These are phyloP conservation scores for Biston betularia DNA, from an alignment of 2,888 invertebrate genomes.

Conservation along the genomic window DNA sequence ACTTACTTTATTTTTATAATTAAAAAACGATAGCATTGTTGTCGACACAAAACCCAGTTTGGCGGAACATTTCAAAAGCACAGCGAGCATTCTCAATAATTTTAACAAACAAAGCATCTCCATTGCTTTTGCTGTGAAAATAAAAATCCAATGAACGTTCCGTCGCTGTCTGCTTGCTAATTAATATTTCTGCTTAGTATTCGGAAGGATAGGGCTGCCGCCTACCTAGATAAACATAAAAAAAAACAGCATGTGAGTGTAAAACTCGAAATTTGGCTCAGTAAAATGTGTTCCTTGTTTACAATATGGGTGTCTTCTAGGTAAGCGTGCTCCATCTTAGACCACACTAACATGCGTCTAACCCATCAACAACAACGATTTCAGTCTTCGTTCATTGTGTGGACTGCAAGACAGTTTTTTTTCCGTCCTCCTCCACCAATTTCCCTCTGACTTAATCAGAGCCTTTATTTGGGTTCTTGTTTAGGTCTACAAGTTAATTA, in stretches of 20 bases:
- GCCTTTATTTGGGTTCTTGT: too few species aligned
- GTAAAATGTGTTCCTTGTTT: too few species aligned
- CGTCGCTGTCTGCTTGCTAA: slow-evolving; percentile 43
- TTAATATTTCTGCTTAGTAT: slow-evolving; percentile 47
- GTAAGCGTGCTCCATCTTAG: too few species aligned
- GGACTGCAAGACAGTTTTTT: too few species aligned
- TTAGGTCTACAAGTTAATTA: too few species aligned
- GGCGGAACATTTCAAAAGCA: slow-evolving; percentile 13
- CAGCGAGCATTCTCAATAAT: slow-evolving; percentile 28
- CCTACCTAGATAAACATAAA: background rate
- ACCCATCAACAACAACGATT: too few species aligned
- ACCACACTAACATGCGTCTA: too few species aligned
- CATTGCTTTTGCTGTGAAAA: slow-evolving; percentile 35
- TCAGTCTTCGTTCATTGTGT: too few species aligned
- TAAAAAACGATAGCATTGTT: background rate
- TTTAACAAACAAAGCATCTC: slow-evolving; percentile 27
- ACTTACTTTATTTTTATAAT: background rate
- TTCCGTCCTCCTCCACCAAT: too few species aligned
- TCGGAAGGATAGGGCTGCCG: slow-evolving; percentile 23
- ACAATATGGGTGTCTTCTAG: too few species aligned
- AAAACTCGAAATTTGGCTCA: background rate
- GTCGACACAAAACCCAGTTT: slow-evolving; percentile 3
- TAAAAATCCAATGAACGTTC: slow-evolving; percentile 39
- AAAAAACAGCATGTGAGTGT: too few species aligned
- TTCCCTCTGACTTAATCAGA: too few species aligned